Conservation (phyloP, 2,113 vertebrate genomes). For the Vidua macroura region DNA sequence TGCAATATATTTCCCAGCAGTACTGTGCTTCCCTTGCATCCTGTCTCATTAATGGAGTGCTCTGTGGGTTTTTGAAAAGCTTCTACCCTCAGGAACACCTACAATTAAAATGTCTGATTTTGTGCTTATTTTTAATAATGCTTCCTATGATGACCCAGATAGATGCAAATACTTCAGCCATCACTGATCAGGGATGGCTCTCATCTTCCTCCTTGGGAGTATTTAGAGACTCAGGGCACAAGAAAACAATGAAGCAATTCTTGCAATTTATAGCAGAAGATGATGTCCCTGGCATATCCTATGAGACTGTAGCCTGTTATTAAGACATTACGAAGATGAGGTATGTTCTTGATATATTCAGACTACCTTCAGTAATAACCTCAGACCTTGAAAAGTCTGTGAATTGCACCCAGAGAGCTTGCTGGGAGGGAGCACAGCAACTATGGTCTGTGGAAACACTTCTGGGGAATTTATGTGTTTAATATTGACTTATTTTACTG, state of each 20-base stretch:
- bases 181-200: neutral
- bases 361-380: neutral
- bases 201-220: neutral
- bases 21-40: neutral
- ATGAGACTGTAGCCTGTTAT: neutral
- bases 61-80: neutral
- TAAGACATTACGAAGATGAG: neutral
- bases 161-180: neutral
- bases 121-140: neutral
- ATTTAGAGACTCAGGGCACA: neutral
- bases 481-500: neutral
- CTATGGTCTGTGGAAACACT: neutral
- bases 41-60: neutral
- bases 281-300: neutral
- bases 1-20: neutral
- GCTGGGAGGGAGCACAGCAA: neutral
- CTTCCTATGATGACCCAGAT: neutral
- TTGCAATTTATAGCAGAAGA: neutral
- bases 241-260: neutral
- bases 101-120: neutral
- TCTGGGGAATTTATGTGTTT: neutral
- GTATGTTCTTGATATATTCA: neutral
- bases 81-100: neutral
- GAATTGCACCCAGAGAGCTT: neutral
- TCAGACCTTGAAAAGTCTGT: neutral